Conservation (phyloP, 2,888 invertebrate genomes). For the Muschampia plurimacula region DNA sequence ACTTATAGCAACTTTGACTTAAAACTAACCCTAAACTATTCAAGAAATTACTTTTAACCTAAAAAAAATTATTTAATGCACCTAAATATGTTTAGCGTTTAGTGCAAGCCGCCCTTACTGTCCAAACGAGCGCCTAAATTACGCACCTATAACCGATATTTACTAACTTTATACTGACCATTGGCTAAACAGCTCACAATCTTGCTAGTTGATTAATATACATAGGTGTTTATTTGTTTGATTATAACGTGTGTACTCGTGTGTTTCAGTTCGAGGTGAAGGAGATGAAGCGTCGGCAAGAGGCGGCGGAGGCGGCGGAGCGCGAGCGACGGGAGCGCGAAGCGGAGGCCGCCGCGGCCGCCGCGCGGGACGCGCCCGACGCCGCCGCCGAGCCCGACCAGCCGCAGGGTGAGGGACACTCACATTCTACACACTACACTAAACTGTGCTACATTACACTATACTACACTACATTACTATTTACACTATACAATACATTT, state of each 20-base stretch:
- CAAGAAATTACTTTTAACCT: too few relatives aligned
- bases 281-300: conserved; percentile 95
- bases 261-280: conserved; percentile 95
- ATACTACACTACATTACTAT: too few relatives aligned
- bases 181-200: background rate
- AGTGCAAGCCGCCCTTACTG: too few relatives aligned
- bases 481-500: too few relatives aligned
- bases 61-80: too few relatives aligned
- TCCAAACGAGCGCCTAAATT: too few relatives aligned
- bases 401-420: conserved; percentile 63
- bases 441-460: background rate
- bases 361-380: conserved; percentile 72
- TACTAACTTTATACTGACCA: conserved; percentile 1
- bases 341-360: conserved; percentile 75
- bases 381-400: conserved; percentile 70
- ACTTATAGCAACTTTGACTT: too few relatives aligned
- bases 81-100: too few relatives aligned
- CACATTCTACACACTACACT: background rate
- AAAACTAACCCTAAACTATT: too few relatives aligned
- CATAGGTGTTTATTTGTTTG: background rate
- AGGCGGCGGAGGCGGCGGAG: conserved; percentile 93
- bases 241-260: background rate
- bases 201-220: too few relatives aligned
- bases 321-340: conserved; percentile 88
- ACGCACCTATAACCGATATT: too few relatives aligned